phyloP scores from a whole-genome alignment of 2,113 vertebrate genomes.

The Amphilophus citrinellus region DNA sequence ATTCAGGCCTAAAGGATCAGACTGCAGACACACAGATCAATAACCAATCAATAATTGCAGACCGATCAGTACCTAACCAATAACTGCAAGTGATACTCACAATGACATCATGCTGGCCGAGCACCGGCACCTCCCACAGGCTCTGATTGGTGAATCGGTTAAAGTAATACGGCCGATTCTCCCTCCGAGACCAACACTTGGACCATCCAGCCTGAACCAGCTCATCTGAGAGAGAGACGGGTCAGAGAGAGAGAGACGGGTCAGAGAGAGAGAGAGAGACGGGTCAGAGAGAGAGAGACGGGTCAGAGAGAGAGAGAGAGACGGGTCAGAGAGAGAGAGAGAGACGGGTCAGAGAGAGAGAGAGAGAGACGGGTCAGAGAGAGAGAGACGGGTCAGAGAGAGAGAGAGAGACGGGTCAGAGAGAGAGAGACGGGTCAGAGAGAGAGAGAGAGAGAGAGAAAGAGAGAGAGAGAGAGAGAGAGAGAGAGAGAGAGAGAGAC shows the following conservation, averaged over 20 bases:
- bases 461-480: background rate
- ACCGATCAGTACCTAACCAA: background rate
- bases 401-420: background rate
- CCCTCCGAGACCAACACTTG: conserved; percentile 98
- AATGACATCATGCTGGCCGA: conserved; percentile 97
- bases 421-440: background rate
- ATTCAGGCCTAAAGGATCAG: conserved; percentile 95
- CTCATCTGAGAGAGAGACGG: conserved; percentile 84
- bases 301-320: background rate
- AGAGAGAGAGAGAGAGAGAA: background rate
- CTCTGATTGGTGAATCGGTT: conserved; percentile 99
- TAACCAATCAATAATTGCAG: background rate
- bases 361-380: no score
- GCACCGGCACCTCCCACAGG: conserved; percentile 96
- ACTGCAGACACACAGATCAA: conserved; percentile 76
- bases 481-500: background rate
- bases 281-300: no score
- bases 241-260: no score
- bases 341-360: no score
- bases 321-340: background rate
- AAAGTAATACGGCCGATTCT: conserved; percentile 96
- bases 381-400: no score
- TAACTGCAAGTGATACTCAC: conserved; percentile 81
- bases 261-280: no score
- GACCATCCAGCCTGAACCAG: conserved; percentile 97